phyloP scores from a whole-genome alignment of 1,140 invertebrate species.

The Drosophila nebulosa region DNA sequence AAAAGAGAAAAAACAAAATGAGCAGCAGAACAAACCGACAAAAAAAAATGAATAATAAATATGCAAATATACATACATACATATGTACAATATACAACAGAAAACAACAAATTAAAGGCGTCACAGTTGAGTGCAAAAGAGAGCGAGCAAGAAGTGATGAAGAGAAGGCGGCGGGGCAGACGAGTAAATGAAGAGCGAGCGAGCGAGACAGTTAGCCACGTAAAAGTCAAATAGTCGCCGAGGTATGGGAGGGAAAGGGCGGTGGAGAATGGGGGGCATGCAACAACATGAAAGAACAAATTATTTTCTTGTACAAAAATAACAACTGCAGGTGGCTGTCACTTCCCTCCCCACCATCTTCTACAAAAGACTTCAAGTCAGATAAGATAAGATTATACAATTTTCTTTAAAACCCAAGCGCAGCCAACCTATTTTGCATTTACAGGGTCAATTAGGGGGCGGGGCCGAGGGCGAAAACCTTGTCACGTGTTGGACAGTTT shows the following conservation, averaged over 20 bases:
- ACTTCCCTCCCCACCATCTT: too few relatives aligned
- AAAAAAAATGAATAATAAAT: conserved; percentile 7
- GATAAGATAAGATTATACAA: neutral
- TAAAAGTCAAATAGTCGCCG: neutral
- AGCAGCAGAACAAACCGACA: conserved; percentile 12
- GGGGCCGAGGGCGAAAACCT: neutral
- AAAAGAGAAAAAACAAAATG: conserved; percentile 23
- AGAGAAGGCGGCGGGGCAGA: neutral
- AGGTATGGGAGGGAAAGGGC: neutral
- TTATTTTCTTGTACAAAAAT: conserved; percentile 7
- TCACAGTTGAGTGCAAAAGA: conserved; percentile 56
- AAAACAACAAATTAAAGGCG: conserved; percentile 49
- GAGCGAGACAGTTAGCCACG: neutral
- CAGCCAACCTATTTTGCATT: neutral
- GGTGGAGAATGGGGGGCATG: neutral
- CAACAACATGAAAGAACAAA: conserved; percentile 5
- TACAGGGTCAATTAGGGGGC: neutral
- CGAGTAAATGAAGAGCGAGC: neutral
- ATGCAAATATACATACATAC: conserved; percentile 14
- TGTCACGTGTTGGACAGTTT: conserved; percentile 4
- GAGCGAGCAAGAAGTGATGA: neutral
- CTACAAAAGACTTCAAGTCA: neutral
- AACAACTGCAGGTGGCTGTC: conserved; percentile 28
- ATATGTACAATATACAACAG: too few relatives aligned
- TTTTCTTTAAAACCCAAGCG: neutral